Conservation (phyloP, 1,140 invertebrate species). For the Drosophila eugracilis region DNA sequence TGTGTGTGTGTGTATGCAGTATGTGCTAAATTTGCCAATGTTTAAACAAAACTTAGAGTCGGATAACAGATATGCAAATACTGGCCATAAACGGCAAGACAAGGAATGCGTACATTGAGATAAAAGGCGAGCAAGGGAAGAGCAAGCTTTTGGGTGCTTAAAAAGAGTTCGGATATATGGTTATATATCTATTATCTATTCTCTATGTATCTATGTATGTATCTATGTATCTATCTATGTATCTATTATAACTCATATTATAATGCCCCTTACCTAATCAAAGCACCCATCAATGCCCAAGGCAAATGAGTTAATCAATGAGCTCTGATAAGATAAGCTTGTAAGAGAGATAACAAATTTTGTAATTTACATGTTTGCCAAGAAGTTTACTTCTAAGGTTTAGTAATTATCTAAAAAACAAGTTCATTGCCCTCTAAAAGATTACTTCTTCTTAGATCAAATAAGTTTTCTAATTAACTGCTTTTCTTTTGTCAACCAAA, state of each 20-base stretch:
- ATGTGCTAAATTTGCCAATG: slow-evolving; percentile 59
- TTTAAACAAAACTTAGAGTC: slow-evolving; percentile 53
- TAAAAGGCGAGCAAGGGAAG: slow-evolving; percentile 5
- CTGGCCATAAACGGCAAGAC: slow-evolving; percentile 6
- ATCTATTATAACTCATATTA: no score
- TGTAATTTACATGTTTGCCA: slow-evolving; percentile 9
- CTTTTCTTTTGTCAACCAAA: neutral
- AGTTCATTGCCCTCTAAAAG: slow-evolving; percentile 9
- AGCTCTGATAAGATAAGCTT: slow-evolving; percentile 24
- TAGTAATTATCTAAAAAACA: neutral
- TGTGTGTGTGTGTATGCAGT: neutral
- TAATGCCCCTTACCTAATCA: slow-evolving; percentile 19
- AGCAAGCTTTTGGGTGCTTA: neutral
- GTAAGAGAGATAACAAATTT: neutral
- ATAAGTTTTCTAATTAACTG: neutral
- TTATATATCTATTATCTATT: no score
- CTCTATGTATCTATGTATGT: no score
- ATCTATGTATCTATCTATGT: no score
- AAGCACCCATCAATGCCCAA: neutral
- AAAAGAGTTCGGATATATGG: slow-evolving; percentile 17
- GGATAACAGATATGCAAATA: slow-evolving; percentile 59
- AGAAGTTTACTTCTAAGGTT: neutral
- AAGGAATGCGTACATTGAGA: slow-evolving; percentile 20
- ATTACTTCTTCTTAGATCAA: no score
- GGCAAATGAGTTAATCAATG: slow-evolving; percentile 15